A percentile compares a stretch with the other conserved stretches of the same genome.
phyloP scores from a whole-genome alignment of 92 coral and sea anemone genomes.

The Epizoanthus stellaris region DNA sequence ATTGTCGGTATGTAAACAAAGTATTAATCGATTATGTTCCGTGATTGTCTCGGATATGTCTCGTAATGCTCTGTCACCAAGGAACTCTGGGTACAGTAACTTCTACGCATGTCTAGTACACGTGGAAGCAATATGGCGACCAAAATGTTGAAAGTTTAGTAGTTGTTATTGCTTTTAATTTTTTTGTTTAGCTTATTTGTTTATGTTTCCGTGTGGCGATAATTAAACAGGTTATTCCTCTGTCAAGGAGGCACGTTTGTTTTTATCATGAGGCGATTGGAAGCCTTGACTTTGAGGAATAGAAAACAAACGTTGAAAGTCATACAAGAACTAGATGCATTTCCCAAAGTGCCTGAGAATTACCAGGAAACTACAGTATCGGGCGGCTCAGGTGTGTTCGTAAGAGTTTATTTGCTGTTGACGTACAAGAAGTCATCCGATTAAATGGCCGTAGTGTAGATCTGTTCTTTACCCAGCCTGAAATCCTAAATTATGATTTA shows the following conservation, averaged over 20 bases:
- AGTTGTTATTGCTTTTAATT: background rate
- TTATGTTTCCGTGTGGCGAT: slow-evolving; percentile 14
- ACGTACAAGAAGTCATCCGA: too few species aligned
- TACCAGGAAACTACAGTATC: slow-evolving; percentile 88
- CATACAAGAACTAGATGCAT: slow-evolving; percentile 94
- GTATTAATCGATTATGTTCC: background rate
- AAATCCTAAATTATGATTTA: too few species aligned
- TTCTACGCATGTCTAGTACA: slow-evolving; percentile 40
- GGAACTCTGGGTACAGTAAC: background rate
- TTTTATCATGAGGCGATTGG: slow-evolving; percentile 81
- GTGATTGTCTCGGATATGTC: background rate
- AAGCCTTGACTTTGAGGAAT: slow-evolving; percentile 59
- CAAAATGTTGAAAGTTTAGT: background rate
- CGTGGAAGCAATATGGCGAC: slow-evolving; percentile 45
- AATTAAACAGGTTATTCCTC: background rate
- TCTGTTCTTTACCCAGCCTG: too few species aligned
- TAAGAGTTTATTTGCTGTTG: too few species aligned
- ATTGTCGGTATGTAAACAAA: background rate
- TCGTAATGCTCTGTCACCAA: background rate
- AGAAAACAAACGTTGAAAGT: slow-evolving; percentile 92
- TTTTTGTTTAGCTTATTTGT: background rate
- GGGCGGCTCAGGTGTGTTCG: slow-evolving; percentile 90
- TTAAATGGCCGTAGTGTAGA: too few species aligned
- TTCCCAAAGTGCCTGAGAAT: slow-evolving; percentile 96
- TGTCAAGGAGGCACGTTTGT: background rate